Evolutionary conservation across 2,797 vertebrate species (phyloP).

Genomic region (Ataeniobius toweri): DNA sequence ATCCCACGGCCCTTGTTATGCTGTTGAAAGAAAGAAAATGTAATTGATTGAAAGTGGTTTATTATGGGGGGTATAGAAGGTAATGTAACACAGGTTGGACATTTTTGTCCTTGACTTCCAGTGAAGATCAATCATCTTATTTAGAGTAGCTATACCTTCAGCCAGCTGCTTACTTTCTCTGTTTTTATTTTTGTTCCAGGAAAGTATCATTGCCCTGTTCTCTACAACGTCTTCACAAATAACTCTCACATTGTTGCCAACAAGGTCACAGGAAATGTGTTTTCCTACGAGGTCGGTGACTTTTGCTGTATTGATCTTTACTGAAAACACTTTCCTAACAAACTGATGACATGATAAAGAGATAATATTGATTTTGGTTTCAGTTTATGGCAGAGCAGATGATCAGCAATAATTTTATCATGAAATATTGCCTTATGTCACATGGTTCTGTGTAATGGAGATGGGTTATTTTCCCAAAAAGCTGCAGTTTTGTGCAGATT

Average conservation of each 20-base stretch:
- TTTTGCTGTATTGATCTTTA: neutral
- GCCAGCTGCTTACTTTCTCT: constrained; percentile 8
- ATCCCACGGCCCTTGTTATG: neutral
- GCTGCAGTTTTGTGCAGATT: too few species aligned
- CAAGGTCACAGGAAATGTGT: constrained; percentile 94
- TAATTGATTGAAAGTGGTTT: neutral
- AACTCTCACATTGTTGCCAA: constrained; percentile 94
- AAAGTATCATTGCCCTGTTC: constrained; percentile 96
- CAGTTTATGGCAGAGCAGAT: neutral
- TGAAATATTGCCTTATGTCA: neutral
- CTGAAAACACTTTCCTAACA: neutral
- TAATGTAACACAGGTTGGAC: too few species aligned
- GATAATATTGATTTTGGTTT: neutral
- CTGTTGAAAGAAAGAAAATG: neutral
- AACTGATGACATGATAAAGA: neutral
- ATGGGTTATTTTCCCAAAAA: neutral
- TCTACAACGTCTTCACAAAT: constrained; percentile 96
- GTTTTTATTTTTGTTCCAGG: constrained; percentile 73
- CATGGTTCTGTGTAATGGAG: neutral
- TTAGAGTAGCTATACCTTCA: neutral
- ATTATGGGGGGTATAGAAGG: neutral
- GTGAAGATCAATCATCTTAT: neutral
- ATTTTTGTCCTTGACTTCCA: neutral
- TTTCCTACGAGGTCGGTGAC: constrained; percentile 87
- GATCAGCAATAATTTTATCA: neutral